phyloP scores from a whole-genome alignment of 2,888 invertebrate species.

The Xylophagus ater region DNA sequence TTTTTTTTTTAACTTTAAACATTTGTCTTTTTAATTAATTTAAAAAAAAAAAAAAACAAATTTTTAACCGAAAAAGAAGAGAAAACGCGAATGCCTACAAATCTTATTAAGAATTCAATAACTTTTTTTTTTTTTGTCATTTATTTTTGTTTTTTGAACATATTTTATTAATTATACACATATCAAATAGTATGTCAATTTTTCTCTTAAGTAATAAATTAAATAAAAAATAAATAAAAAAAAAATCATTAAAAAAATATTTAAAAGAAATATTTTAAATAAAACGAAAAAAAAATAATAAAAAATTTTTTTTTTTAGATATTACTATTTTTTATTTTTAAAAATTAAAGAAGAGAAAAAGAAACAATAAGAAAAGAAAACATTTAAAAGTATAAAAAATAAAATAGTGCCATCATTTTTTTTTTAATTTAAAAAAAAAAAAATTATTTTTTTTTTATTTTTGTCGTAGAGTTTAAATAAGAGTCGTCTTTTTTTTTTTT shows the following conservation, averaged over 20 bases:
- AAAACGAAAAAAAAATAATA: neutral
- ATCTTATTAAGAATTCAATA: neutral
- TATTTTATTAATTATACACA: conserved; percentile 15
- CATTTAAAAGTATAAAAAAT: conserved; percentile 10
- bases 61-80: neutral
- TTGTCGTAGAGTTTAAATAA: conserved; percentile 4
- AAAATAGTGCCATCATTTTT: conserved; percentile 18
- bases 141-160: conserved; percentile 7
- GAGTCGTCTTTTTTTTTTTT: conserved; percentile 7
- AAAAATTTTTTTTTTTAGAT: conserved; percentile 6
- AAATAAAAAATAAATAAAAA: conserved; percentile 9
- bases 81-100: too few species aligned
- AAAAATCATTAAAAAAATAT: conserved; percentile 11
- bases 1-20: neutral
- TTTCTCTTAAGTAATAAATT: conserved; percentile 14
- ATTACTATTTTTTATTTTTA: neutral
- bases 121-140: conserved; percentile 1
- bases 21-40: neutral
- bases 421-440: conserved; percentile 1
- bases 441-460: conserved; percentile 8
- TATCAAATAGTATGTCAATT: conserved; percentile 21
- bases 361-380: conserved; percentile 2
- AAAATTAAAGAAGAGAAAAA: neutral
- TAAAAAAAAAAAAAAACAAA: neutral
- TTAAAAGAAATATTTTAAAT: conserved; percentile 1